Evolutionary conservation across 2,797 vertebrate species (phyloP).

Genomic region (Acridotheres tristis): DNA sequence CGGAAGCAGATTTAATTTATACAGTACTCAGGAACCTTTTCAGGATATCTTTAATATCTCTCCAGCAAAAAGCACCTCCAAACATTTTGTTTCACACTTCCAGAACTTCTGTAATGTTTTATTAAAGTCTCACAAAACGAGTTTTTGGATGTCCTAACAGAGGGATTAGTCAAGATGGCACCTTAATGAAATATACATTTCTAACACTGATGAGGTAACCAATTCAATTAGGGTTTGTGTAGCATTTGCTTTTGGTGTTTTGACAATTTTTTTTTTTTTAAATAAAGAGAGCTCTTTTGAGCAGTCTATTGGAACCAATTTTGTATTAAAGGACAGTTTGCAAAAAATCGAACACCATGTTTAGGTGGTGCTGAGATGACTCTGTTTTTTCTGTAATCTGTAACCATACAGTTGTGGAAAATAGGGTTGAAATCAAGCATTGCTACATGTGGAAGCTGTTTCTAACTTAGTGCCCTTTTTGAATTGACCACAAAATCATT

Average conservation of each 20-base stretch:
- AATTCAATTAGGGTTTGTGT: background rate
- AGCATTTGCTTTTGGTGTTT: background rate
- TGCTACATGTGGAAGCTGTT: background rate
- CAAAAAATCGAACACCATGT: background rate
- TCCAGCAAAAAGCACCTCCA: background rate
- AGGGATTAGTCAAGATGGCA: background rate
- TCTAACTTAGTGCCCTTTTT: background rate
- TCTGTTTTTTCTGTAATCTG: background rate
- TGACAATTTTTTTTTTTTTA: background rate
- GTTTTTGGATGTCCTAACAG: background rate
- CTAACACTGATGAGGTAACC: background rate
- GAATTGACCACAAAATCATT: background rate
- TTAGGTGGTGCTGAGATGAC: background rate
- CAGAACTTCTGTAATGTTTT: background rate
- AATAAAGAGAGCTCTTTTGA: background rate
- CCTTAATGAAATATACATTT: background rate
- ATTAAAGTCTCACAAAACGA: background rate
- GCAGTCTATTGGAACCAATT: background rate
- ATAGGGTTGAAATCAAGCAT: background rate
- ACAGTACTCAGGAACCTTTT: background rate
- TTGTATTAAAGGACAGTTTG: background rate
- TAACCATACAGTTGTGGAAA: background rate
- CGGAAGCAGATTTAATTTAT: background rate
- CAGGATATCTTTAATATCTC: background rate
- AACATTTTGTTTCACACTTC: background rate